phyloP scores from a whole-genome alignment of 1,140 invertebrate species.

The Ceratosolen solmsi region DNA sequence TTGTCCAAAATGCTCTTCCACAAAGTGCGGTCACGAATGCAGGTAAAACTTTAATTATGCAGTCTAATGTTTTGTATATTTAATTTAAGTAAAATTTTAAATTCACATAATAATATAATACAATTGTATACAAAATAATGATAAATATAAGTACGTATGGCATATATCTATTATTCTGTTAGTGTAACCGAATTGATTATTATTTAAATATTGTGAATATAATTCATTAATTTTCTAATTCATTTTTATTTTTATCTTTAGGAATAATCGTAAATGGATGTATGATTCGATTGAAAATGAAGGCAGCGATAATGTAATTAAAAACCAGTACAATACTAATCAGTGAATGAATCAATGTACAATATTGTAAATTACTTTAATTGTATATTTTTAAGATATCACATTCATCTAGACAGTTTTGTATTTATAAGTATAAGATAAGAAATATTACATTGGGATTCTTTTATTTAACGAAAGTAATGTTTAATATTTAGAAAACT shows the following conservation, averaged over 20 bases:
- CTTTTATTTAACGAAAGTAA: background rate
- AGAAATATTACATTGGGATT: too few relatives aligned
- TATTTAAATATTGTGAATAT: background rate
- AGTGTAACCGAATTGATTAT: background rate
- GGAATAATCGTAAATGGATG: conserved; percentile 67
- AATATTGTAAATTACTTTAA: background rate
- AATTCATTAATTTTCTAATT: background rate
- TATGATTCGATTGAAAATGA: conserved; percentile 69
- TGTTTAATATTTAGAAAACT: background rate
- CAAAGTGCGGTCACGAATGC: conserved; percentile 79
- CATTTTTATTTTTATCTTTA: conserved; percentile 52
- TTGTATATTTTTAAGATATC: conserved; percentile 5
- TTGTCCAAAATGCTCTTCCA: conserved; percentile 81
- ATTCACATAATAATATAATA: too few relatives aligned
- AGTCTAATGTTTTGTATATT: background rate
- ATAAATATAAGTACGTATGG: too few relatives aligned
- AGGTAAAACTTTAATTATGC: conserved; percentile 62
- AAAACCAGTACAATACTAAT: conserved; percentile 52
- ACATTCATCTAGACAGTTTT: background rate
- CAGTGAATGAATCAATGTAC: background rate
- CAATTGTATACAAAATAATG: too few relatives aligned
- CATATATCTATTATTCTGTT: too few relatives aligned
- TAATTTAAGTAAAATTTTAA: too few relatives aligned
- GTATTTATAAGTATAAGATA: background rate
- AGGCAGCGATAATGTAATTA: conserved; percentile 62